Evolutionary conservation across 2,888 invertebrate species (phyloP), one percentile per base, ranked within the genome.

Genomic region (Aphidoletes aphidimyza): DNA sequence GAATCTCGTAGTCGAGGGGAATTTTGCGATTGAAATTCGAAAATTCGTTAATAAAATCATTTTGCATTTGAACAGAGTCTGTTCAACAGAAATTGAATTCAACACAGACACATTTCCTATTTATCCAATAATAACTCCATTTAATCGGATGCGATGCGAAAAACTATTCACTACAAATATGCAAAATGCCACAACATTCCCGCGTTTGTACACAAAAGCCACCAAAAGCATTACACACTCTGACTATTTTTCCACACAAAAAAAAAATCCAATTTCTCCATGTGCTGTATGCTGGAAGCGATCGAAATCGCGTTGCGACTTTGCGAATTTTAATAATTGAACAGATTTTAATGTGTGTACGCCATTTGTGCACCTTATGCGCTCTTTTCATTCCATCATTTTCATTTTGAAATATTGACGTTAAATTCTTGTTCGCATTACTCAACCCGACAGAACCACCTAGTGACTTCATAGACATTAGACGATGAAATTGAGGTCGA

Each of bases 261-360:
- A n/a, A n/a, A n/a, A n/a, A n/a, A n/a, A n/a, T n/a, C n/a, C n/a
- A n/a, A n/a, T n/a, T n/a, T n/a, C n/a, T n/a, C n/a, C n/a, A n/a
- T n/a, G n/a, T n/a, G n/a, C 14, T 42, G 42, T 30, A 69, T 34
- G 26, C 17, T 34, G 69, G 30, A 30, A 22, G 11, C 30, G 22
- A 69, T 69, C 34, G 30, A 69, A 69, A 30, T 69, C 69, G 30
- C 69, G 69, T 69, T 30, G 69, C 69, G 69, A 69, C 69, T 30
- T 34, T 9, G 11, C 1, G n/a, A 11, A 17, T 17, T 34, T 34
- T 6, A 69, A 69, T 69, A 69, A 69, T 69, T 69, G 30, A 69
- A 69, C 34, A 34, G 69, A 69, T 69, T 69, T 69, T 69, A 69
- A 69, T 69, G 69, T 69, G 69, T 19, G 26, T n/a, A 54, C 54